These are phyloP conservation scores for Trissolcus japonicus DNA, from an alignment of 2,888 invertebrate genomes.

Conservation along the genomic window DNA sequence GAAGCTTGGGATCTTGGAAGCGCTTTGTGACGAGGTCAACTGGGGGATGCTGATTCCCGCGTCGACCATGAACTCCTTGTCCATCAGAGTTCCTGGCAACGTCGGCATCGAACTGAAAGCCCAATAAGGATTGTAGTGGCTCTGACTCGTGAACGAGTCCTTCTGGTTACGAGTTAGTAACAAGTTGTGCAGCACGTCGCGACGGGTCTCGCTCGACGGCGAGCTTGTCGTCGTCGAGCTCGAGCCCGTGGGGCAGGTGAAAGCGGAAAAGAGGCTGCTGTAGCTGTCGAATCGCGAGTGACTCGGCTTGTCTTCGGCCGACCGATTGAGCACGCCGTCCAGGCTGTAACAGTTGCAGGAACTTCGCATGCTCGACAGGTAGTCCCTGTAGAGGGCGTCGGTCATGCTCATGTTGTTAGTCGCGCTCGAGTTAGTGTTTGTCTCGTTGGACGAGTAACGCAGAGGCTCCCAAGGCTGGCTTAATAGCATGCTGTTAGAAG, in stretches of 20 bases:
- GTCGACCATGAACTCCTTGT: slow-evolving; percentile 74
- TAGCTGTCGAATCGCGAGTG: slow-evolving; percentile 51
- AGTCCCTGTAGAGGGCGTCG: slow-evolving; percentile 3
- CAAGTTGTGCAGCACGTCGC: slow-evolving; percentile 63
- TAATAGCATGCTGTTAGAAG: slow-evolving; percentile 72
- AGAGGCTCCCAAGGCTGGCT: slow-evolving; percentile 70
- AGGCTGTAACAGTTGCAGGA: slow-evolving; percentile 65
- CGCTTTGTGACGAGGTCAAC: slow-evolving; percentile 66
- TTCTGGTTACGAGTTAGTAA: slow-evolving; percentile 60
- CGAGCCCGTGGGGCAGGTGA: slow-evolving; percentile 22
- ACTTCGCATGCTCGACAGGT: slow-evolving; percentile 41
- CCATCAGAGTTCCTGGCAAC: slow-evolving; percentile 70
- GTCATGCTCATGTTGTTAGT: slow-evolving; percentile 61
- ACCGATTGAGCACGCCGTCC: slow-evolving; percentile 51
- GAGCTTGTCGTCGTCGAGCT: slow-evolving; percentile 61
- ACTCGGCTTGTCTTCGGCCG: slow-evolving; percentile 34
- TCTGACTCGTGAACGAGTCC: slow-evolving; percentile 60
- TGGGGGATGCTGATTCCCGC: slow-evolving; percentile 74
- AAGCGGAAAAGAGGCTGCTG: slow-evolving; percentile 50
- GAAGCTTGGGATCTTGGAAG: slow-evolving; percentile 67
- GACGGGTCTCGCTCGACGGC: slow-evolving; percentile 65
- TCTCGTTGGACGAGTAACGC: slow-evolving; percentile 59
- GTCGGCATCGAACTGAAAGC: slow-evolving; percentile 74
- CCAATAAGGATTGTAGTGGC: slow-evolving; percentile 73
- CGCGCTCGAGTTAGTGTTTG: slow-evolving; percentile 56